phyloP scores from a whole-genome alignment of 1,140 invertebrate species.

The Panagrolaimus sp. region DNA sequence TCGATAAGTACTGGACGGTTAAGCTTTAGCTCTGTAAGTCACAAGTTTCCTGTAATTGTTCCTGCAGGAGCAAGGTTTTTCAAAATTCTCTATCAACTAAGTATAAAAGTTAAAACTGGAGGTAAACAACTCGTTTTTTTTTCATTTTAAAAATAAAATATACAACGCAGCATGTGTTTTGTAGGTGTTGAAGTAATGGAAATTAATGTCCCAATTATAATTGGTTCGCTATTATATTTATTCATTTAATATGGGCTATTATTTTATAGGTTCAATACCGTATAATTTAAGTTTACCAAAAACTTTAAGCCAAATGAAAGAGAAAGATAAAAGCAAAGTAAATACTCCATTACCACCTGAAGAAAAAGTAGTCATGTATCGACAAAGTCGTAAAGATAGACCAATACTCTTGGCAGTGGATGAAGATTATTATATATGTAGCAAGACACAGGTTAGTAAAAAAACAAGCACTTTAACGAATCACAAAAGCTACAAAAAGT shows the following conservation, averaged over 20 bases:
- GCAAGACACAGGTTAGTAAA: conserved; percentile 16
- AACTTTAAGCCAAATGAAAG: not conserved
- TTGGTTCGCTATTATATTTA: too few relatives aligned
- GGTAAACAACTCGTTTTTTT: not conserved
- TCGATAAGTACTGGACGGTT: too few relatives aligned
- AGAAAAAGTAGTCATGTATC: conserved; percentile 5
- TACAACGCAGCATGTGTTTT: not conserved
- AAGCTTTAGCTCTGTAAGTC: not conserved
- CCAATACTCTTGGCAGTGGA: conserved; percentile 13
- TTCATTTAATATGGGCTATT: too few relatives aligned
- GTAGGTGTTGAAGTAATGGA: conserved; percentile 38
- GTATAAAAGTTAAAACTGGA: conserved; percentile 12
- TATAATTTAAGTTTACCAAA: conserved; percentile 9
- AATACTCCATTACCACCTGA: conserved; percentile 11
- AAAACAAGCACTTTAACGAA: not conserved
- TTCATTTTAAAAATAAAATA: not conserved
- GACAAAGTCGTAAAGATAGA: conserved; percentile 29
- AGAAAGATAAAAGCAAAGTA: conserved; percentile 6
- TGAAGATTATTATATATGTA: not conserved
- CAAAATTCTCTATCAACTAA: conserved; percentile 11
- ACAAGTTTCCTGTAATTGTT: not conserved
- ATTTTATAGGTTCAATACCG: conserved; percentile 23
- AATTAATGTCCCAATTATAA: conserved; percentile 36
- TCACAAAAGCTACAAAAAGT: too few relatives aligned
- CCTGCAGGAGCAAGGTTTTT: not conserved